A percentile compares a stretch with the other conserved stretches of the same genome.
Evolutionary conservation across 2,113 vertebrate genomes (phyloP).

Genomic region (Rallus limicola): DNA sequence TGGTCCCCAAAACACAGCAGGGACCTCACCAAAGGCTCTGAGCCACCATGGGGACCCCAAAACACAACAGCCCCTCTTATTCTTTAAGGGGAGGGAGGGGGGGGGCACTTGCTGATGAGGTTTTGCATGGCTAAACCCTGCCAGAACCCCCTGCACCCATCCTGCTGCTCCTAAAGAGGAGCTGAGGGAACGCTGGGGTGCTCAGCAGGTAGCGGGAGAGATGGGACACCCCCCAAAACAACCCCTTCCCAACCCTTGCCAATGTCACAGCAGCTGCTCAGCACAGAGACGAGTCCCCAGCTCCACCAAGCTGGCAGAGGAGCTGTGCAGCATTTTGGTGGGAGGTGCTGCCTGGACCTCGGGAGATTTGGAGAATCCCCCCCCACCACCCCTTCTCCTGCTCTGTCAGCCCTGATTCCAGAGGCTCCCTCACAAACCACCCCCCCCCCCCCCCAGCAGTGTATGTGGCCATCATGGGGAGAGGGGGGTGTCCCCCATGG

Average conservation of each 20-base stretch:
- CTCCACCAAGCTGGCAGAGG: neutral
- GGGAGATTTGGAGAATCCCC: no score
- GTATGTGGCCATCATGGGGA: no score
- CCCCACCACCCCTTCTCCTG: no score
- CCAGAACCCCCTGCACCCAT: no score
- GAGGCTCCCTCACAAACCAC: no score
- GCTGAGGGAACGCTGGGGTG: neutral
- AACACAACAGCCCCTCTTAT: neutral
- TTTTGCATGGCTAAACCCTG: accelerated
- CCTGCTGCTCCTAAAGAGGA: neutral
- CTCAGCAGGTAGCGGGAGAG: neutral
- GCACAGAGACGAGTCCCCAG: neutral
- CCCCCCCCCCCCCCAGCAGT: no score
- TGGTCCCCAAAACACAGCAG: accelerated
- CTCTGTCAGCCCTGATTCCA: accelerated
- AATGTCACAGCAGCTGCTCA: neutral
- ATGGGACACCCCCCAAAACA: neutral
- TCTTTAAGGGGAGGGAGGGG: neutral
- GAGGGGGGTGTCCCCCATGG: neutral
- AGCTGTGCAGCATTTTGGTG: accelerated
- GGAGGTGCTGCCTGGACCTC: neutral
- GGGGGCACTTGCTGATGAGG: neutral
- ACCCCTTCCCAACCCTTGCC: neutral
- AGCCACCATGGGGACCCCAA: neutral
- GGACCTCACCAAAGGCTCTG: neutral